Evolutionary conservation across 2,797 vertebrate genomes (phyloP).

Genomic region (Arrhamphus sclerolepis): DNA sequence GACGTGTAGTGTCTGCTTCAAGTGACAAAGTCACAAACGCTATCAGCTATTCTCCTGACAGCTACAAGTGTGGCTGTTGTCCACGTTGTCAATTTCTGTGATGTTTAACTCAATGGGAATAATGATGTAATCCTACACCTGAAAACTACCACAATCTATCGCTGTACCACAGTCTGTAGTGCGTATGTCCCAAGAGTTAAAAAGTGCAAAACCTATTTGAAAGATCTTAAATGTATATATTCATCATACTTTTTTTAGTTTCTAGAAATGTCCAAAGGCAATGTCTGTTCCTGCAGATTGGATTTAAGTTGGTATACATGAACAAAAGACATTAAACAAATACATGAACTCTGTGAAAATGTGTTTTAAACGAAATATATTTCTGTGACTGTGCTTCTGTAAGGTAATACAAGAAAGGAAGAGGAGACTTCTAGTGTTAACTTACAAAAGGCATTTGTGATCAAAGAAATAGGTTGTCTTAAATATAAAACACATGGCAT

Average conservation of each 20-base stretch:
- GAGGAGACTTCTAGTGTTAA: constrained; percentile 16
- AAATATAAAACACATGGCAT: constrained; percentile 55
- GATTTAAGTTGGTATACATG: too few species aligned
- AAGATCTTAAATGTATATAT: too few species aligned
- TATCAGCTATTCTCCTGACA: too few species aligned
- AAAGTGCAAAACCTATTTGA: too few species aligned
- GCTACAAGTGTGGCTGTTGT: not conserved
- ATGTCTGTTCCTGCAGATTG: too few species aligned
- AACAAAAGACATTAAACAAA: too few species aligned
- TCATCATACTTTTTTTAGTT: too few species aligned
- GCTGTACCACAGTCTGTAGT: too few species aligned
- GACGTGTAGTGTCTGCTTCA: constrained; percentile 1
- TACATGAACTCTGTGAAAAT: not conserved
- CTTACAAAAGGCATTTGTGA: constrained; percentile 48
- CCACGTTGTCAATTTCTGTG: constrained; percentile 22
- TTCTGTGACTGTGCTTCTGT: not conserved
- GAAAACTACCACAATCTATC: constrained; percentile 31
- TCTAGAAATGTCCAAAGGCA: too few species aligned
- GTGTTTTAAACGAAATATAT: not conserved
- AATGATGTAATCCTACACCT: constrained; percentile 11
- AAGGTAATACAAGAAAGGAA: constrained; percentile 9
- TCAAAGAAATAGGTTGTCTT: constrained; percentile 56
- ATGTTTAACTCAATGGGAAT: constrained; percentile 20
- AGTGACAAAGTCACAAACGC: constrained; percentile 5
- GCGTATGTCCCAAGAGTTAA: too few species aligned